Evolutionary conservation across 2,797 vertebrate genomes (phyloP), one percentile per base, ranked within the genome.

Genomic region (Hirundo rustica): DNA sequence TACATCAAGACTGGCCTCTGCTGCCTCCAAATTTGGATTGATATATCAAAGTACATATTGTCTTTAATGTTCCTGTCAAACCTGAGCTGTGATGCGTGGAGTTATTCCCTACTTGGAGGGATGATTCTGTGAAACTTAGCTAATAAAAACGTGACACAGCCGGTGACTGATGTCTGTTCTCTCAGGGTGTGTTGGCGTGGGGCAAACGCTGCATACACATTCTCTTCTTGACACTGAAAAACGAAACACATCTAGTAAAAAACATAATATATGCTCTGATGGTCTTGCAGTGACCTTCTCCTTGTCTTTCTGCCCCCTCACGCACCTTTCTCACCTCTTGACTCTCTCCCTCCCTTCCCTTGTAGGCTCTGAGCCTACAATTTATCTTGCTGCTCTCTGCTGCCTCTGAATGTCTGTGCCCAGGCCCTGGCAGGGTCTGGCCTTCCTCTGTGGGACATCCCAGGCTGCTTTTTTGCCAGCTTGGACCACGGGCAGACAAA

Each of bases 1-100:
- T 87, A 62, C 32, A 21, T 90, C 38, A 79, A 53, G 29, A 79
- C 68, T 95, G 77, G 93, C 77, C 30, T 88, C 80, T 85, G 60
- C 73, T 93, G 48, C 60, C 71, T 91, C 40, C 23, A 47, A 82
- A 85, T 71, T 85, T 84, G 85, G 80, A 88, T 32, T 71, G 88
- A 86, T 88, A 48, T 60, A 72, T 92, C 72, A 84, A 92, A 89
- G 67, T 53, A 45, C 18, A 65, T 57, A 62, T 53, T 92, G 29
- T 65, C 66, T 90, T 96, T 94, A 95, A 94, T 85, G 84, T 73
- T 95, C 48, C 54, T 91, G 93, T 91, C 88, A 96, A 96, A 91
- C 70, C 62, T 83, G 65, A 90, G 62, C 72, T 76, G 75, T 89
- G 90, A 87, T 96, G 88, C 85, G 54, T 66, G 44, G 54, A 88